Evolutionary conservation across 2,888 invertebrate genomes (phyloP), one percentile per base, ranked within the genome.

Genomic region (Dryococelus australis): DNA sequence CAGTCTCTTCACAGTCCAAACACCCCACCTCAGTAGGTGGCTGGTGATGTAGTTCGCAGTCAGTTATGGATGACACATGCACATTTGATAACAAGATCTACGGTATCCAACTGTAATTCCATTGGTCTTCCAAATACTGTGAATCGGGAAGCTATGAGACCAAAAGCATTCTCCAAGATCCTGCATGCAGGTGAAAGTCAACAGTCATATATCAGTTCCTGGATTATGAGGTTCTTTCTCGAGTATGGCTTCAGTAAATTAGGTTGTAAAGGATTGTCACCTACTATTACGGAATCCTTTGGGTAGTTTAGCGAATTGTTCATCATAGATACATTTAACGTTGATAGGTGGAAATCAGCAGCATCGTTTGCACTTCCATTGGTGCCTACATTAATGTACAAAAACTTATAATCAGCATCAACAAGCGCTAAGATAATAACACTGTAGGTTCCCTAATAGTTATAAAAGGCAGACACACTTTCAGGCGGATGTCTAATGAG

Each of bases 21-120:
- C 47, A 47, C 47, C 47, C 47, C 47, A 9, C 47, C 47, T 9
- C 47, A 47, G 47, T 9, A 47, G 6, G 47, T 47, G 47, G 12
- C 47, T 47, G 47, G 12, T 47, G 47, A 47, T 47, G 47, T 47
- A 47, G 12, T 47, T 47, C 9, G 47, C 47, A 10, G 79, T 16
- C 79, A 79, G 79, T 79, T 79, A 79, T 79, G 79, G 24, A 79
- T 26, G 27, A n/a, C 79, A 79, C 79, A 79, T 16, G 79, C 27
- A 26, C n/a, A 24, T 79, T 8, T 79, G 24, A 24, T 27, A 26
- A 79, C 27, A 26, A 79, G 79, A 16, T 79, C 79, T 26, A 79
- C 79, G 24, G 6, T 79, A 16, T 79, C n/a, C n/a, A 79, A 26
- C 20, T 79, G 8, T 27, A 79, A 6, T 10, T 24, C n/a, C 24